A percentile compares a stretch with the other conserved stretches of the same genome.
These are phyloP conservation scores for Labeo catla DNA, from an alignment of 2,113 vertebrate genomes.

Conservation along the genomic window DNA sequence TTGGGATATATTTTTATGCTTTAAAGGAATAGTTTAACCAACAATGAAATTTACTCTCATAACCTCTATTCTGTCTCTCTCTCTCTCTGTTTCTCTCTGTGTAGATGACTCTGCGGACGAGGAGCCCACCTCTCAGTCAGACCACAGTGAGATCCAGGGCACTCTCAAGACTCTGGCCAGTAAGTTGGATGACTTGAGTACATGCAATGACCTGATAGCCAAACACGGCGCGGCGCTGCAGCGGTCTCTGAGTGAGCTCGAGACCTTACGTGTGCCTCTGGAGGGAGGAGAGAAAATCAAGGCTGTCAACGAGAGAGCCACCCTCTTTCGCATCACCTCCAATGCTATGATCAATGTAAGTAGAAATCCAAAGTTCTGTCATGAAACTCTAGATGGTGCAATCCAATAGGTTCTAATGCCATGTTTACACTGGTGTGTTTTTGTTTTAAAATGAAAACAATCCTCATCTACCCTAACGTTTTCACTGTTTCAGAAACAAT, in stretches of 20 bases:
- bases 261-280: constrained; percentile 83
- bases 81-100: not conserved
- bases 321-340: constrained; percentile 97
- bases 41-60: not conserved
- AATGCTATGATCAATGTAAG: constrained; percentile 98
- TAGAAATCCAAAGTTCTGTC: constrained; percentile 34
- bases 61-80: not conserved
- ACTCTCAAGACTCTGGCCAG: constrained; percentile 87
- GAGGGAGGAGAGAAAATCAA: constrained; percentile 95
- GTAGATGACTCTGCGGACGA: constrained; percentile 98
- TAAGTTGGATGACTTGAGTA: constrained; percentile 94
- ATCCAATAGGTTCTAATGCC: no score
- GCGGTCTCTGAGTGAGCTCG: constrained; percentile 93
- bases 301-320: constrained; percentile 91
- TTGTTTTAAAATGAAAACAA: no score
- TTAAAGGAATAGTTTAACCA: not conserved
- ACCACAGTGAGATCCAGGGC: constrained; percentile 88
- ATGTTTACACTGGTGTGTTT: no score
- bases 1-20: not conserved
- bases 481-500: no score
- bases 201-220: constrained; percentile 94
- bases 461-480: no score
- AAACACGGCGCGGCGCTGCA: constrained; percentile 96
- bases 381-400: no score
- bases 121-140: constrained; percentile 86